Conservation (phyloP, 2,888 invertebrate species). For the Cloeon dipterum region DNA sequence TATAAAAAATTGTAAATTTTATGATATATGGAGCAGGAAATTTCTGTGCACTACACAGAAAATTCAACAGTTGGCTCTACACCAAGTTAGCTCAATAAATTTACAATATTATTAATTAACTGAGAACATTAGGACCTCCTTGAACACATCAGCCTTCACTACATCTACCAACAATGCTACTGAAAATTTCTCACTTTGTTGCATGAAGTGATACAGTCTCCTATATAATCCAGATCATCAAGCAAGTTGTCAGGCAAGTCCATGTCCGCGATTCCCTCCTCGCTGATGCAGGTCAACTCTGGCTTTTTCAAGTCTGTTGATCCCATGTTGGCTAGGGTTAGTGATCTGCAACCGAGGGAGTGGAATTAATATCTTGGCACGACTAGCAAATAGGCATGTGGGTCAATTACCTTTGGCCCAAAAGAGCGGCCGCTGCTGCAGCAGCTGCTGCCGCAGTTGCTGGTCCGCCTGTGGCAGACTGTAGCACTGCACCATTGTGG, state of each 20-base stretch:
- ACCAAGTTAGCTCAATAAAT: too few relatives aligned
- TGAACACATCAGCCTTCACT: too few relatives aligned
- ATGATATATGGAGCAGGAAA: too few relatives aligned
- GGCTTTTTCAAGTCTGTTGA: slow-evolving; percentile 25
- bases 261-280: slow-evolving; percentile 63
- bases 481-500: neutral
- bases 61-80: too few relatives aligned
- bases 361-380: neutral
- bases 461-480: neutral
- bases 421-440: neutral
- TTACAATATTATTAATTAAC: too few relatives aligned
- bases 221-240: slow-evolving; percentile 56
- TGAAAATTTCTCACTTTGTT: slow-evolving; percentile 36
- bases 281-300: slow-evolving; percentile 63
- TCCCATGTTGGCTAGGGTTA: neutral
- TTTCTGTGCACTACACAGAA: too few relatives aligned
- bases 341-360: neutral
- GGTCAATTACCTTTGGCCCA: neutral
- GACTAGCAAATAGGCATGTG: too few relatives aligned
- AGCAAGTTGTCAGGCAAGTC: slow-evolving; percentile 58
- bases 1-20: too few relatives aligned
- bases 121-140: too few relatives aligned
- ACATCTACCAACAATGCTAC: too few relatives aligned
- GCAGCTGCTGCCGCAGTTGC: slow-evolving; percentile 4
- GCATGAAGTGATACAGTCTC: slow-evolving; percentile 64